These are phyloP conservation scores for Carabus problematicus DNA, from an alignment of 2,888 invertebrate genomes.

Conservation along the genomic window DNA sequence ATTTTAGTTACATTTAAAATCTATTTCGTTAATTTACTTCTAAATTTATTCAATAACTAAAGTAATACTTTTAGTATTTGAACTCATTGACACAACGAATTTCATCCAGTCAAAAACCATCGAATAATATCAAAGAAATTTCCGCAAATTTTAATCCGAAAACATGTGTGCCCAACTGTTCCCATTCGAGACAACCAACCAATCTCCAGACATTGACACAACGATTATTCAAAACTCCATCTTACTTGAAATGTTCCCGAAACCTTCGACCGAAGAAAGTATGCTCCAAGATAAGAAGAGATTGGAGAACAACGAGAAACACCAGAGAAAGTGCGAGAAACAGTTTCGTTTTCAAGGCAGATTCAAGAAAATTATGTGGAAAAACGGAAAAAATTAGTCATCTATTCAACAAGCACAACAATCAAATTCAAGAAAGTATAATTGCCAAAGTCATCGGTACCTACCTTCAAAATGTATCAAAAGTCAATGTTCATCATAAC, in stretches of 20 bases:
- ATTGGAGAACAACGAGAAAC: slow-evolving; percentile 22
- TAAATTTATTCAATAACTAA: too few relatives aligned
- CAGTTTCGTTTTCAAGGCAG: slow-evolving; percentile 9
- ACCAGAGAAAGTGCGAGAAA: slow-evolving; percentile 30
- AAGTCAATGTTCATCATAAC: too few relatives aligned
- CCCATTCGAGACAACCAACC: background rate
- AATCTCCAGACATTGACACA: slow-evolving; percentile 17
- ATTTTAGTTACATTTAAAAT: too few relatives aligned
- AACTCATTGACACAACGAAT: background rate
- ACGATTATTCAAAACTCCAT: slow-evolving; percentile 10
- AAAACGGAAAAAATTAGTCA: slow-evolving; percentile 2
- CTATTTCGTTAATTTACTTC: too few relatives aligned
- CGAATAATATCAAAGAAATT: background rate
- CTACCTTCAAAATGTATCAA: too few relatives aligned
- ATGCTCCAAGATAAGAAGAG: slow-evolving; percentile 20
- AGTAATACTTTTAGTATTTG: too few relatives aligned
- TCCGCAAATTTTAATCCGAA: background rate
- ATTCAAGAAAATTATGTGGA: slow-evolving; percentile 24
- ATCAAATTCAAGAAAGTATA: too few relatives aligned
- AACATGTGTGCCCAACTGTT: slow-evolving; percentile 12
- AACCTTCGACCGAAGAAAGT: slow-evolving; percentile 3
- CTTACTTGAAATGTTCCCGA: slow-evolving; percentile 18
- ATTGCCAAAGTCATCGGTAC: too few relatives aligned
- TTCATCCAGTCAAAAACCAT: background rate
- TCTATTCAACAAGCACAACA: too few relatives aligned